Conservation (phyloP, 2,888 invertebrate species). For the Lomographa bimaculata region DNA sequence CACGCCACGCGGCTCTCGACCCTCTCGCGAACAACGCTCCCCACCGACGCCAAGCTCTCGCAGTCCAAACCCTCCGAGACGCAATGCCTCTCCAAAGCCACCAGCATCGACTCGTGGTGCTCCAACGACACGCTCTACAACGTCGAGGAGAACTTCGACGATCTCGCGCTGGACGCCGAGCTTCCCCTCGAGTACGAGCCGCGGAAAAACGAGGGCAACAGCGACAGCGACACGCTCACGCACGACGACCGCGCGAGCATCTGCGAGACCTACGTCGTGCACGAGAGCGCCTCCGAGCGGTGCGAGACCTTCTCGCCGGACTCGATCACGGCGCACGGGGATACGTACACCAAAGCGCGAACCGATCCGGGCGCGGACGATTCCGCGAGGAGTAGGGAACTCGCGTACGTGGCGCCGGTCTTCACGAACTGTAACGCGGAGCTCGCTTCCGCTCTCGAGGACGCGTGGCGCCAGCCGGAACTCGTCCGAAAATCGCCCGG, state of each 20-base stretch:
- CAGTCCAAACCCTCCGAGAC: slow-evolving; percentile 75
- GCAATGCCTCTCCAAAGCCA: slow-evolving; percentile 78
- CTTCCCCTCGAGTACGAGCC: slow-evolving; percentile 47
- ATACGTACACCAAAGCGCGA: slow-evolving; percentile 71
- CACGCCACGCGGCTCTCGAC: slow-evolving; percentile 69
- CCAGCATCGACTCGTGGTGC: slow-evolving; percentile 86
- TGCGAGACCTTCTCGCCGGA: slow-evolving; percentile 72
- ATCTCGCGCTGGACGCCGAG: slow-evolving; percentile 68
- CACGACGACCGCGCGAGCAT: slow-evolving; percentile 66
- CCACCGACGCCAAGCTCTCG: slow-evolving; percentile 76
- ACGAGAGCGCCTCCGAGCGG: slow-evolving; percentile 67
- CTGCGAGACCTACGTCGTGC: slow-evolving; percentile 71
- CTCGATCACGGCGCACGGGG: slow-evolving; percentile 70
- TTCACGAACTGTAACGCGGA: slow-evolving; percentile 69
- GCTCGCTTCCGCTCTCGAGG: slow-evolving; percentile 54
- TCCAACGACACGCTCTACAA: slow-evolving; percentile 86
- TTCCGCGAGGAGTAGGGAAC: slow-evolving; percentile 65
- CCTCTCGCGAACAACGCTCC: slow-evolving; percentile 73
- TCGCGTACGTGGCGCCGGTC: slow-evolving; percentile 71
- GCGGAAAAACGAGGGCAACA: slow-evolving; percentile 48
- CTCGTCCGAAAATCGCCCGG: slow-evolving; percentile 61
- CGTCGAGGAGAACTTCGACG: slow-evolving; percentile 83
- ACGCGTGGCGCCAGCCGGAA: slow-evolving; percentile 69
- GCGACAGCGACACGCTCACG: slow-evolving; percentile 70
- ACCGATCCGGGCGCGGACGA: slow-evolving; percentile 56